These are phyloP conservation scores for Mustela erminea DNA, from an alignment of 2,797 vertebrate genomes.

Conservation along the genomic window DNA sequence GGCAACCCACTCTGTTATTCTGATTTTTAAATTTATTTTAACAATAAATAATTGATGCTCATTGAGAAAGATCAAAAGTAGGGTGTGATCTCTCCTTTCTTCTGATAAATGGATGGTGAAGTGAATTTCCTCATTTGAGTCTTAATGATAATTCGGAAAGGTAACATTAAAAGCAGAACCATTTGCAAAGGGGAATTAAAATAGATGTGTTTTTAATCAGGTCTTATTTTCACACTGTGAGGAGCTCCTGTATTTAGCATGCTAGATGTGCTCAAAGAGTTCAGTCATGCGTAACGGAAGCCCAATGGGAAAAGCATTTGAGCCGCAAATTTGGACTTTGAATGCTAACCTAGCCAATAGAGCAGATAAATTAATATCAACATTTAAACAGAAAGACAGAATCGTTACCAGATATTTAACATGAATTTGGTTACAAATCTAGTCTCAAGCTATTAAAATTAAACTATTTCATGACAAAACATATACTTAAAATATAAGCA, in stretches of 20 bases:
- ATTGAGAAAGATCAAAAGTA: conserved; percentile 65
- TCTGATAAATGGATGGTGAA: conserved; percentile 46
- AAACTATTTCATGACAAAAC: conserved; percentile 47
- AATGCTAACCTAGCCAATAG: background rate
- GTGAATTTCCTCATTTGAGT: conserved; percentile 61
- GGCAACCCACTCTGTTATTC: conserved; percentile 20
- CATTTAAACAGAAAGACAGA: conserved; percentile 28
- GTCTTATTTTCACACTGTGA: conserved; percentile 72
- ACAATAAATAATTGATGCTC: conserved; percentile 66
- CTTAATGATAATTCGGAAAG: conserved; percentile 52
- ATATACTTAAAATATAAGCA: conserved; percentile 49
- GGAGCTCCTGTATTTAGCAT: conserved; percentile 65
- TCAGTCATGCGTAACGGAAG: conserved; percentile 68
- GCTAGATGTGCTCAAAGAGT: conserved; percentile 65
- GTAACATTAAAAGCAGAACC: background rate
- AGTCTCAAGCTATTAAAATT: conserved; percentile 48
- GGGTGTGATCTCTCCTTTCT: conserved; percentile 50
- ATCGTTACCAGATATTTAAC: conserved; percentile 47
- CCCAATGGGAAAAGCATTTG: conserved; percentile 31
- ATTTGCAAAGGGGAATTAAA: conserved; percentile 75
- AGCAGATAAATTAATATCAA: conserved; percentile 51
- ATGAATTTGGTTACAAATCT: conserved; percentile 29
- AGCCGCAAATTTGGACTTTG: conserved; percentile 22
- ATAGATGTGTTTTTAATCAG: conserved; percentile 61
- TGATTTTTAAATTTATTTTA: conserved; percentile 43